Percentiles rank a stretch among this genome's conserved stretches.
phyloP scores from a whole-genome alignment of 2,888 invertebrate genomes.

The Ectobius pallidus region DNA sequence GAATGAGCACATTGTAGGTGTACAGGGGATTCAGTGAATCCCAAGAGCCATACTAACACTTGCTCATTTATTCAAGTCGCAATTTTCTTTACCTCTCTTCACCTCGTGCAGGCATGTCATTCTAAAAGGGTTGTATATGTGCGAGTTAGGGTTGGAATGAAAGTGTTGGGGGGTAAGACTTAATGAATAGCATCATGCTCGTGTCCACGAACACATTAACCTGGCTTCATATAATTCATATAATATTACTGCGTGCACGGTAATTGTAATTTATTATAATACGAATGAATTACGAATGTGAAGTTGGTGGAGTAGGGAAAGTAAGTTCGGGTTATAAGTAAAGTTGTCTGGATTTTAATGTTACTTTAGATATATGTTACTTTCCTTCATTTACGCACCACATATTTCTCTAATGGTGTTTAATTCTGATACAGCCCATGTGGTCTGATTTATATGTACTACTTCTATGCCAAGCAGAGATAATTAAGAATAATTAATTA shows the following conservation, averaged over 20 bases:
- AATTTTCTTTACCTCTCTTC: constrained; percentile 9
- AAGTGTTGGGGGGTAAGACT: constrained; percentile 3
- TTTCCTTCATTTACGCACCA: no score
- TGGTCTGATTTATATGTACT: no score
- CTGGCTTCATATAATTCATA: background rate
- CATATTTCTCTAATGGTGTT: no score
- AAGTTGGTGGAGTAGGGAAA: background rate
- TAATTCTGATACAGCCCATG: no score
- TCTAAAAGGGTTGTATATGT: constrained; percentile 9
- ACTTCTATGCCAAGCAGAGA: no score
- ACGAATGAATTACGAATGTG: background rate
- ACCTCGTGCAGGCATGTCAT: no score
- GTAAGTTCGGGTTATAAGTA: background rate
- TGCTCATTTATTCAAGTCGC: constrained; percentile 13
- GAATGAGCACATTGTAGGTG: no score
- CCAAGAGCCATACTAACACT: no score
- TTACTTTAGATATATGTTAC: no score
- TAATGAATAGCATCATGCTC: constrained; percentile 4
- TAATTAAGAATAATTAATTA: no score
- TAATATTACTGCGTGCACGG: background rate
- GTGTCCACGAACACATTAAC: background rate
- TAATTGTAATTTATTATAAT: constrained; percentile 5
- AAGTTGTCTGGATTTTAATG: no score
- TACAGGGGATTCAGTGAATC: no score
- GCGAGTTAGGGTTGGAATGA: background rate